These are phyloP conservation scores for Etia nguti DNA, from an alignment of 2,113 vertebrate genomes.

Conservation along the genomic window DNA sequence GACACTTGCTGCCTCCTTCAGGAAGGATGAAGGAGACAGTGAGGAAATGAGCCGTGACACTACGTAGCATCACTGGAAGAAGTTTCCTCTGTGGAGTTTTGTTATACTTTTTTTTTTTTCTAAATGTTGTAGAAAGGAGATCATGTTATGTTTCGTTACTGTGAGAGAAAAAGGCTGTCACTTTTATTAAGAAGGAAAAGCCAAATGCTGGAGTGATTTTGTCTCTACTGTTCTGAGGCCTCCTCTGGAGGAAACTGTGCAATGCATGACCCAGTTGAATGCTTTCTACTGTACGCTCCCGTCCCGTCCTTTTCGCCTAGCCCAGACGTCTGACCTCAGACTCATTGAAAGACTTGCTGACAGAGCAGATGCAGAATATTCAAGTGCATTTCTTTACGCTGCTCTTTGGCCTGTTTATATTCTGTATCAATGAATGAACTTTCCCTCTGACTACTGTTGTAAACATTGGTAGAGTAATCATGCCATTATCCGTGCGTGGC, in stretches of 20 bases:
- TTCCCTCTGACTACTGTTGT: conserved; percentile 63
- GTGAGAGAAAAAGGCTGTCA: conserved; percentile 38
- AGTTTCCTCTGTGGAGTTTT: conserved; percentile 48
- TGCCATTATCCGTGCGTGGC: conserved; percentile 2
- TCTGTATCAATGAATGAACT: conserved; percentile 62
- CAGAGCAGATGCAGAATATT: conserved; percentile 6
- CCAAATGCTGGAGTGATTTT: conserved; percentile 31
- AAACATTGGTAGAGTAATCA: conserved; percentile 31
- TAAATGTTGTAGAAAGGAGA: conserved; percentile 16
- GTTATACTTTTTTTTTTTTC: not conserved
- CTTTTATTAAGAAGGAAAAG: conserved; percentile 25
- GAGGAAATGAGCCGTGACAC: conserved; percentile 18
- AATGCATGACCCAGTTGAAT: conserved; percentile 85
- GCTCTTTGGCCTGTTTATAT: conserved; percentile 26
- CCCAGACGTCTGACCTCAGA: conserved; percentile 6
- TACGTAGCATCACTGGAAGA: conserved; percentile 9
- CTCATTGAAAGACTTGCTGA: conserved; percentile 40
- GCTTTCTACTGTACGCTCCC: conserved; percentile 62
- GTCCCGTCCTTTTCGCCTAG: not conserved
- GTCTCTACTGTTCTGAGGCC: conserved; percentile 40
- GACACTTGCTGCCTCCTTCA: conserved; percentile 16
- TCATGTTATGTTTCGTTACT: conserved; percentile 41
- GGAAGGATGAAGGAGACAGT: not conserved
- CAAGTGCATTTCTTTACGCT: conserved; percentile 8
- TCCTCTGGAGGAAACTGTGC: conserved; percentile 81